These are phyloP conservation scores for Trichosurus vulpecula DNA, from an alignment of 2,797 vertebrate species.

Conservation along the genomic window DNA sequence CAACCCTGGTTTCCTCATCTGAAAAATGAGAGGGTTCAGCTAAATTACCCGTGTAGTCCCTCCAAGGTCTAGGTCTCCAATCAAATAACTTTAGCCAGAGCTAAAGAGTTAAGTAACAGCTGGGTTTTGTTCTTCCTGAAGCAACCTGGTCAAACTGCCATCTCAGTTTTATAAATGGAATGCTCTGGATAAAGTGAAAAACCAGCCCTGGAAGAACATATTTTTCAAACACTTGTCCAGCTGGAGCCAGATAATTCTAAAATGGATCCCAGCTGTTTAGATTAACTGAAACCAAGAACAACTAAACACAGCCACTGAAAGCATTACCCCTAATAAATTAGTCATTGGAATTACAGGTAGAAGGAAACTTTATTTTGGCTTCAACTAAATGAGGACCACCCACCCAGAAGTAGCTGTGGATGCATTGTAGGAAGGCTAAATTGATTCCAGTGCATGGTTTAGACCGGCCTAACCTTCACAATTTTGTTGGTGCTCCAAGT, in stretches of 20 bases:
- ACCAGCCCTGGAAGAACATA: conserved; percentile 39
- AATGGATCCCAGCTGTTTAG: conserved; percentile 76
- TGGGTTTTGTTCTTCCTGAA: conserved; percentile 47
- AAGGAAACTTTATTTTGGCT: conserved; percentile 73
- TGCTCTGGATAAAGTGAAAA: conserved; percentile 57
- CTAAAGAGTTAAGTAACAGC: conserved; percentile 34
- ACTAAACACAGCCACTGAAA: conserved; percentile 80
- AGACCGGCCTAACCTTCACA: conserved; percentile 33
- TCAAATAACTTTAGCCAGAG: conserved; percentile 4
- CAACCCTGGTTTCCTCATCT: background rate
- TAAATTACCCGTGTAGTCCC: background rate
- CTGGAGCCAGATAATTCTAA: conserved; percentile 82
- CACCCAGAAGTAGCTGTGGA: conserved; percentile 73
- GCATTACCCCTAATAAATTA: conserved; percentile 57
- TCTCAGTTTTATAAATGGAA: conserved; percentile 37
- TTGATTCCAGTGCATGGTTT: conserved; percentile 44
- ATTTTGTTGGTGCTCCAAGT: conserved; percentile 23
- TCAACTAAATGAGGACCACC: conserved; percentile 80
- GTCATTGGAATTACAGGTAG: conserved; percentile 80
- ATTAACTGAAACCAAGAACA: conserved; percentile 84
- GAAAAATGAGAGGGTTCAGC: background rate
- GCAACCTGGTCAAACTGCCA: background rate
- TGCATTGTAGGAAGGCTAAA: conserved; percentile 53
- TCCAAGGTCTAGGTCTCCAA: background rate
- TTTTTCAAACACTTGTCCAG: conserved; percentile 76